Percentiles rank a stretch among this genome's conserved stretches.
Conservation (phyloP, 2,113 vertebrate genomes). For the Cinclus cinclus region DNA sequence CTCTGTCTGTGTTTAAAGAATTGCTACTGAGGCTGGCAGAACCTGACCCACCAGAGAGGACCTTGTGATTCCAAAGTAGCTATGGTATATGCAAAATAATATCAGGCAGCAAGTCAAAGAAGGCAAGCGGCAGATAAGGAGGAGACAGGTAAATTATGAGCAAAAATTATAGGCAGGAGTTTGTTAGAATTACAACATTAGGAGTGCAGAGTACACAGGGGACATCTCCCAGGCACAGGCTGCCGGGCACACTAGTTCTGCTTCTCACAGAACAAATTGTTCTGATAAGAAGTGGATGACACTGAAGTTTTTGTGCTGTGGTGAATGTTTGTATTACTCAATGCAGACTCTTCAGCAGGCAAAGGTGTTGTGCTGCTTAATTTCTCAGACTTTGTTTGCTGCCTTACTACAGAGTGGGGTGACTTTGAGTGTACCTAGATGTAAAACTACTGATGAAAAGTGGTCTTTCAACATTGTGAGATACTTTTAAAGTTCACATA, state of each 20-base stretch:
- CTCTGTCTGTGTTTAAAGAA: not conserved
- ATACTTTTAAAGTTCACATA: not conserved
- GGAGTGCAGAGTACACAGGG: not conserved
- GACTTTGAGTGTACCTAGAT: not conserved
- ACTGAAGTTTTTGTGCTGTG: not conserved
- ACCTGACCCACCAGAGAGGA: not conserved
- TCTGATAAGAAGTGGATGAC: not conserved
- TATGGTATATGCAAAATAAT: not conserved
- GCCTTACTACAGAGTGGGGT: not conserved
- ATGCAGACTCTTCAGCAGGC: not conserved
- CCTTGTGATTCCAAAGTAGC: not conserved
- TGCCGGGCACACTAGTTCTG: not conserved
- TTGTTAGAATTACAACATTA: not conserved
- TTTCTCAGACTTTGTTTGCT: not conserved
- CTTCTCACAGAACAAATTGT: not conserved
- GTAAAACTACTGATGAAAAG: not conserved
- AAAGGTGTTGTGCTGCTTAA: not conserved
- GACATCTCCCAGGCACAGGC: rapidly evolving
- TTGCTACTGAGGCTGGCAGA: not conserved
- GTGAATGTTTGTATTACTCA: not conserved
- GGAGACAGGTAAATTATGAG: not conserved
- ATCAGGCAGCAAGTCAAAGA: not conserved
- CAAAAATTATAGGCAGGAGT: not conserved
- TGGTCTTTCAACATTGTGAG: not conserved
- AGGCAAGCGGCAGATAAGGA: not conserved